Conservation (phyloP, 2,113 vertebrate genomes). For the Terrapene triunguis region DNA sequence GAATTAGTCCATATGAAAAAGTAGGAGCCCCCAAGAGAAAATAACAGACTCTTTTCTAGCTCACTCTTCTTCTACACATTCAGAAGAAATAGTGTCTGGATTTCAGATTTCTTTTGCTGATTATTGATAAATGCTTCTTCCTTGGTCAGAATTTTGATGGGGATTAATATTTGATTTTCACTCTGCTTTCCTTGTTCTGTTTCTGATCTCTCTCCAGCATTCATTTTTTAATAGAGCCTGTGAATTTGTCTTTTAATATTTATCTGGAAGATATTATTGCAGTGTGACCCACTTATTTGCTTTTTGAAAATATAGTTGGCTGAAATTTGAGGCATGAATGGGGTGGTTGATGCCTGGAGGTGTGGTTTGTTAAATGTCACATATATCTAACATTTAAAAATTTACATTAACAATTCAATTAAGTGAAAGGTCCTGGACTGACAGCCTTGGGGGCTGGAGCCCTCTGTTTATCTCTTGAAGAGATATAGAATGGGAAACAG, state of each 20-base stretch:
- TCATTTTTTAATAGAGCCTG: not conserved
- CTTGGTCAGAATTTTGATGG: not conserved
- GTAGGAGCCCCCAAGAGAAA: not conserved
- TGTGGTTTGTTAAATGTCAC: not conserved
- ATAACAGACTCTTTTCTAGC: not conserved
- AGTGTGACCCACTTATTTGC: not conserved
- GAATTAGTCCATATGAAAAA: not conserved
- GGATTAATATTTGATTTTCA: not conserved
- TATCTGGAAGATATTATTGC: not conserved
- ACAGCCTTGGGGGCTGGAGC: not conserved
- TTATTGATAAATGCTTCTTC: conserved; percentile 1
- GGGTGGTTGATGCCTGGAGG: not conserved
- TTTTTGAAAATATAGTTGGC: not conserved
- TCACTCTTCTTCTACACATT: not conserved
- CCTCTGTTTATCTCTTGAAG: not conserved
- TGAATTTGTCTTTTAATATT: not conserved
- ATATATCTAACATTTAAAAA: not conserved
- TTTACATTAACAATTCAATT: not conserved
- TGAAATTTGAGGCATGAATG: fast-evolving
- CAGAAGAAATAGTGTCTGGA: not conserved
- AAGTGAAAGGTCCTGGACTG: not conserved
- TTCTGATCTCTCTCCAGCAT: not conserved
- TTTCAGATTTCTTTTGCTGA: not conserved
- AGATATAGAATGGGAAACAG: not conserved
- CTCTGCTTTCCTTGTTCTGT: not conserved